phyloP scores from a whole-genome alignment of 2,113 vertebrate species.

The Perca schrenkii region DNA sequence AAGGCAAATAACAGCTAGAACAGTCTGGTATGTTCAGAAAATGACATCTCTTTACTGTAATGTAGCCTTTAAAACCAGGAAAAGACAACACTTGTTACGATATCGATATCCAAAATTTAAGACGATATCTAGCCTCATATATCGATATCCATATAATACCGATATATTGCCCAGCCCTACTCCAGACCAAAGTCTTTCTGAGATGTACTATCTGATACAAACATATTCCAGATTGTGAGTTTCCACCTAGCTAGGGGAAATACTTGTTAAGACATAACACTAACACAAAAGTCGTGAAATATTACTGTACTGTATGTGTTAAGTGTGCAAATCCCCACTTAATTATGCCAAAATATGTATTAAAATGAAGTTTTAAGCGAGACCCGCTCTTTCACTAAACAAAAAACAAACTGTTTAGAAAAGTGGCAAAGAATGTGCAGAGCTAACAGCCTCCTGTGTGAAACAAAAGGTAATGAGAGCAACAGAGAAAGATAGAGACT shows the following conservation, averaged over 20 bases:
- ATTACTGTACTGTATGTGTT: not conserved
- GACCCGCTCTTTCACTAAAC: not conserved
- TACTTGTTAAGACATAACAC: not conserved
- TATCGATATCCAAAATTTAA: no score
- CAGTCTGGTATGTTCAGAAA: no score
- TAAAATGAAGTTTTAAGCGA: slow-evolving; percentile 25
- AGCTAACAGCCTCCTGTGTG: slow-evolving; percentile 45
- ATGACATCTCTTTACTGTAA: no score
- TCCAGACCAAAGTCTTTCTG: not conserved
- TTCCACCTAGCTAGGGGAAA: not conserved
- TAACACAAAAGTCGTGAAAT: not conserved
- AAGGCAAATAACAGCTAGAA: no score
- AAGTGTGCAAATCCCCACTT: not conserved
- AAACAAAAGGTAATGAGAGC: slow-evolving; percentile 61
- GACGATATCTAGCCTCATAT: no score
- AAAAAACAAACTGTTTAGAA: slow-evolving; percentile 20
- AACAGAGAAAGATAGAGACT: slow-evolving; percentile 16
- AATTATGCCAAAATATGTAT: not conserved
- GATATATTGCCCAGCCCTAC: no score
- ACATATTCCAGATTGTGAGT: not conserved
- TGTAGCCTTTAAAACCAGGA: no score
- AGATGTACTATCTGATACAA: slow-evolving; percentile 5
- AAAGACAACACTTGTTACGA: no score
- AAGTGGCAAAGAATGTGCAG: slow-evolving; percentile 30
- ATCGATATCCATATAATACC: no score